These are phyloP conservation scores for Gracilinanus agilis DNA, from an alignment of 2,113 vertebrate species.

Conservation along the genomic window DNA sequence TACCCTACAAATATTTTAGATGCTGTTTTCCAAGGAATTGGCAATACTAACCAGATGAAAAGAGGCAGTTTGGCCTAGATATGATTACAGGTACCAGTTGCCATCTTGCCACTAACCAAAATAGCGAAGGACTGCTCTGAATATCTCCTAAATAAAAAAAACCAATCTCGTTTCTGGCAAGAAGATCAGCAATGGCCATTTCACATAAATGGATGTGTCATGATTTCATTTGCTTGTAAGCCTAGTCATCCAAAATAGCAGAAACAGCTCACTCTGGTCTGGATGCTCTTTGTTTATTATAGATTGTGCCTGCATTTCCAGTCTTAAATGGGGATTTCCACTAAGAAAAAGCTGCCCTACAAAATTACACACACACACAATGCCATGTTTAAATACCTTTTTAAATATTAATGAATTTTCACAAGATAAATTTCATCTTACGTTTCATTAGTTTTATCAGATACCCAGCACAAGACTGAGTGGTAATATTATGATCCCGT, in stretches of 20 bases:
- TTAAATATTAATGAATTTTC: constrained; percentile 67
- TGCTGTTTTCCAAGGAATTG: constrained; percentile 51
- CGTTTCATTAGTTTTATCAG: constrained; percentile 67
- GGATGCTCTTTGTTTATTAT: constrained; percentile 73
- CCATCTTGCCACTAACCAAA: constrained; percentile 75
- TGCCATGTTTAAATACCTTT: no score
- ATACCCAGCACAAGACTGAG: constrained; percentile 58
- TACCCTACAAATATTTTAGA: constrained; percentile 57
- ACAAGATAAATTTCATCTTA: constrained; percentile 53
- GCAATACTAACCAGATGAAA: constrained; percentile 62
- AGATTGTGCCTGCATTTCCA: constrained; percentile 67
- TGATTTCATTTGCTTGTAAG: constrained; percentile 80
- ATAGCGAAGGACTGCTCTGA: constrained; percentile 72
- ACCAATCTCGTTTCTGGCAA: constrained; percentile 80
- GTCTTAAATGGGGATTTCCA: constrained; percentile 62
- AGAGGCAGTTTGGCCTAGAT: constrained; percentile 59
- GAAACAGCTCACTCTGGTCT: constrained; percentile 68
- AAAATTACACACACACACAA: constrained; percentile 47
- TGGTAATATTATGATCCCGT: constrained; percentile 32
- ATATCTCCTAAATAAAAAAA: constrained; percentile 81
- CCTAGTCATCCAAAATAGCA: constrained; percentile 77
- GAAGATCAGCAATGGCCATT: constrained; percentile 79
- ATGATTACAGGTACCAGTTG: constrained; percentile 18
- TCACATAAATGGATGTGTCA: constrained; percentile 78
- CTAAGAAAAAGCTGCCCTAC: constrained; percentile 51